Evolutionary conservation across 2,113 vertebrate species (phyloP).

Genomic region (Larimichthys crocea): DNA sequence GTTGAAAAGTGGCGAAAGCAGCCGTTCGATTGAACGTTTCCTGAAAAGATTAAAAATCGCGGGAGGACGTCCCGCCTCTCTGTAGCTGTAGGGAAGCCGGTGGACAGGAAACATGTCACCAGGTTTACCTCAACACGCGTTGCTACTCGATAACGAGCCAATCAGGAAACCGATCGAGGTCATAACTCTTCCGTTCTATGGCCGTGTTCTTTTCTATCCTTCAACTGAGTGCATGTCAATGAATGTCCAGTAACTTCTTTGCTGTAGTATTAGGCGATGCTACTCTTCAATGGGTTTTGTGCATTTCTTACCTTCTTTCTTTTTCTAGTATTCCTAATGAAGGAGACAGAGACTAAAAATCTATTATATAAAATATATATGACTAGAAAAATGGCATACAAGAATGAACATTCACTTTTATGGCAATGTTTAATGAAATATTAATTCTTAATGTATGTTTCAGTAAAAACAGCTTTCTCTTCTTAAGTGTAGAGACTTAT

Average conservation of each 20-base stretch:
- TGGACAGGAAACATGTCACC: constrained; percentile 7
- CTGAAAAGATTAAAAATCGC: background rate
- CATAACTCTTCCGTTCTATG: constrained; percentile 71
- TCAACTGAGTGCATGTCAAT: constrained; percentile 87
- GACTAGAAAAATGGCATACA: constrained; percentile 75
- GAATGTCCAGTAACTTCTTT: constrained; percentile 85
- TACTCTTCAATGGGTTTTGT: constrained; percentile 85
- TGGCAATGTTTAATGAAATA: constrained; percentile 86
- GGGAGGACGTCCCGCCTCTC: background rate
- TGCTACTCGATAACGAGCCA: constrained; percentile 26
- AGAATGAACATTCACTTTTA: constrained; percentile 84
- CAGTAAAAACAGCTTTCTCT: constrained; percentile 83
- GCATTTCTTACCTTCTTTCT: constrained; percentile 83
- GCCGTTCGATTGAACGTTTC: constrained; percentile 24
- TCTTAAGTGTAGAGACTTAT: constrained; percentile 84
- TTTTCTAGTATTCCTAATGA: constrained; percentile 83
- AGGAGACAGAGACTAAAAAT: constrained; percentile 71
- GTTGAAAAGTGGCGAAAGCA: constrained; percentile 8
- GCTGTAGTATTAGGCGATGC: constrained; percentile 86
- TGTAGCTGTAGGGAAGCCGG: constrained; percentile 29
- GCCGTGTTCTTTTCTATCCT: constrained; percentile 77
- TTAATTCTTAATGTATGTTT: constrained; percentile 87
- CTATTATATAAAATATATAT: constrained; percentile 72
- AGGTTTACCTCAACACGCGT: constrained; percentile 46
- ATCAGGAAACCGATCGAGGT: constrained; percentile 59